Percentiles rank a stretch among this genome's conserved stretches.
Conservation (phyloP, 2,797 vertebrate species). For the Silurus lanzhouensis region DNA sequence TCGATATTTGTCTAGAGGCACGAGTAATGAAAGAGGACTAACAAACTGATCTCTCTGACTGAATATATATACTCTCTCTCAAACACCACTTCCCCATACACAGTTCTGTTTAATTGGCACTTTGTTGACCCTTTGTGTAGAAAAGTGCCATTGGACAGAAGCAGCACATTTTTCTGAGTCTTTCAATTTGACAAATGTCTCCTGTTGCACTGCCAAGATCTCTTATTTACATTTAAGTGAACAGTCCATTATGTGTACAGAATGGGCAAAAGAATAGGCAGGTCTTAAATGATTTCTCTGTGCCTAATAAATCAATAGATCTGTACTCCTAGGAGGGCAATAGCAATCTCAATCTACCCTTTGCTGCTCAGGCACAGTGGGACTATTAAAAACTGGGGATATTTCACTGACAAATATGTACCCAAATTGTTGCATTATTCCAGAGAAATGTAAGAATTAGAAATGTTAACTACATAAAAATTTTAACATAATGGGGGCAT, state of each 20-base stretch:
- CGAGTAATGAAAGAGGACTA: conserved; percentile 32
- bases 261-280: conserved; percentile 31
- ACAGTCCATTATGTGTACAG: conserved; percentile 47
- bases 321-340: conserved; percentile 47
- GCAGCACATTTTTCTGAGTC: conserved; percentile 31
- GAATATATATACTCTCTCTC: neutral
- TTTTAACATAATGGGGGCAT: neutral
- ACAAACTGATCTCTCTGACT: conserved; percentile 14
- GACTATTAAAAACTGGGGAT: conserved; percentile 22
- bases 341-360: conserved; percentile 33
- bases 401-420: conserved; percentile 7
- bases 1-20: conserved; percentile 7
- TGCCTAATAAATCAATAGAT: conserved; percentile 57
- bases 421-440: neutral
- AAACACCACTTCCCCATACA: conserved; percentile 28
- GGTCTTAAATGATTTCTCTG: conserved; percentile 54
- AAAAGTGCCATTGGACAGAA: conserved; percentile 40
- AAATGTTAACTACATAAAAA: neutral
- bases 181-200: conserved; percentile 24
- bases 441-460: neutral
- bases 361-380: conserved; percentile 39
- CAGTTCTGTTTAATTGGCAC: conserved; percentile 50
- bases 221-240: conserved; percentile 53
- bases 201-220: conserved; percentile 10
- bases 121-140: conserved; percentile 39